phyloP scores from a whole-genome alignment of 2,113 vertebrate species.

The Channa maculata region DNA sequence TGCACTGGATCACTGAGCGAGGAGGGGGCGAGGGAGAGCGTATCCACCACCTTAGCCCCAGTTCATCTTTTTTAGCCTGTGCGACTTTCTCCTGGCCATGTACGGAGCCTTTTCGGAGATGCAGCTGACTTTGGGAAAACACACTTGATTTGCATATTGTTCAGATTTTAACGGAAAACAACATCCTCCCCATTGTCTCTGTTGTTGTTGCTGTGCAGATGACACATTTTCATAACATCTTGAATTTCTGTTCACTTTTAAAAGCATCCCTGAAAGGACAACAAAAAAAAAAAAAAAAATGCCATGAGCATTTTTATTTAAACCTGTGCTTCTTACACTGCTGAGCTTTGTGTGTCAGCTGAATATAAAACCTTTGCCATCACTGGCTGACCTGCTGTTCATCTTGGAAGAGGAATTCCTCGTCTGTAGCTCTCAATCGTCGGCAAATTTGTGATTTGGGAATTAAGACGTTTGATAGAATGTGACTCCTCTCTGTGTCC shows the following conservation, averaged over 20 bases:
- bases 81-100: slow-evolving; percentile 73
- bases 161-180: slow-evolving; percentile 10
- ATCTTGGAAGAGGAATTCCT: too few species aligned
- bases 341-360: too few species aligned
- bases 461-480: too few species aligned
- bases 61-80: slow-evolving; percentile 64
- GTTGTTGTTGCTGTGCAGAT: slow-evolving; percentile 8
- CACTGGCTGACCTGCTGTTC: too few species aligned
- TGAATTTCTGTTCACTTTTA: background rate
- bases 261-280: background rate
- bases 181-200: slow-evolving; percentile 15
- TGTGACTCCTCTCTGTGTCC: slow-evolving; percentile 10
- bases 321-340: too few species aligned
- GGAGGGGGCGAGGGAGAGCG: slow-evolving; percentile 61
- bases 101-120: slow-evolving; percentile 72
- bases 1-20: slow-evolving; percentile 80
- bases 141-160: slow-evolving; percentile 41
- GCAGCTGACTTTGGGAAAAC: slow-evolving; percentile 35
- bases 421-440: too few species aligned
- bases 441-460: too few species aligned
- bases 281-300: too few species aligned
- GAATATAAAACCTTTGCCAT: too few species aligned
- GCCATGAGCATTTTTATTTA: too few species aligned
- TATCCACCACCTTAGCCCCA: slow-evolving; percentile 67
- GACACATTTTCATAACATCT: background rate